Conservation (phyloP, 2,113 vertebrate genomes). For the Sakesphorus luctuosus region DNA sequence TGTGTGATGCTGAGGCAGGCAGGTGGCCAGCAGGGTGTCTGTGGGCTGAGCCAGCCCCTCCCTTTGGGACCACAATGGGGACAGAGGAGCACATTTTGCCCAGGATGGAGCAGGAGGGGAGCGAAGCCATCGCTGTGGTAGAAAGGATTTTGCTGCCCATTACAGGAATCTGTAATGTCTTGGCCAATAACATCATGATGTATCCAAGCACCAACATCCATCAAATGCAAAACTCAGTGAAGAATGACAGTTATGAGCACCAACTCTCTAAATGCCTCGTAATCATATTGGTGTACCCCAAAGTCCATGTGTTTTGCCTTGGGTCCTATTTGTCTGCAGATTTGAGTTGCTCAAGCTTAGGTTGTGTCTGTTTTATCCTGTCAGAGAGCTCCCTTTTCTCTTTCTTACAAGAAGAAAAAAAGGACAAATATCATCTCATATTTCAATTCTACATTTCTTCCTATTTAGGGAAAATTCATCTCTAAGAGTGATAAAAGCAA, state of each 20-base stretch:
- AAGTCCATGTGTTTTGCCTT: not conserved
- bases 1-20: not conserved
- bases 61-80: rapidly evolving
- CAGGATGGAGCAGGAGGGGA: not conserved
- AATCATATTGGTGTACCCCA: not conserved
- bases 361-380: not conserved
- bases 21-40: not conserved
- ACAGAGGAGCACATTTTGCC: rapidly evolving
- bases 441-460: not conserved
- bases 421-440: not conserved
- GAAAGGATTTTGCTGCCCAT: rapidly evolving
- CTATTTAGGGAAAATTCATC: not conserved
- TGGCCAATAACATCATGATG: not conserved
- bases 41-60: not conserved
- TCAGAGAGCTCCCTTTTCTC: not conserved
- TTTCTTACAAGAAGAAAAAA: not conserved
- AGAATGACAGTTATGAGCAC: not conserved
- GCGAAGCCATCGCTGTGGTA: rapidly evolving
- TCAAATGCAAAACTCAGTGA: rapidly evolving
- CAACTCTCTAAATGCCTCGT: not conserved
- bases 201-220: rapidly evolving
- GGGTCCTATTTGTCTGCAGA: rapidly evolving
- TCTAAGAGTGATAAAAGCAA: not conserved
- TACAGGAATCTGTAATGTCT: not conserved
- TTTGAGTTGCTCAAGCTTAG: not conserved